Evolutionary conservation across 2,113 vertebrate genomes (phyloP).

Genomic region (Falcunculus frontatus): DNA sequence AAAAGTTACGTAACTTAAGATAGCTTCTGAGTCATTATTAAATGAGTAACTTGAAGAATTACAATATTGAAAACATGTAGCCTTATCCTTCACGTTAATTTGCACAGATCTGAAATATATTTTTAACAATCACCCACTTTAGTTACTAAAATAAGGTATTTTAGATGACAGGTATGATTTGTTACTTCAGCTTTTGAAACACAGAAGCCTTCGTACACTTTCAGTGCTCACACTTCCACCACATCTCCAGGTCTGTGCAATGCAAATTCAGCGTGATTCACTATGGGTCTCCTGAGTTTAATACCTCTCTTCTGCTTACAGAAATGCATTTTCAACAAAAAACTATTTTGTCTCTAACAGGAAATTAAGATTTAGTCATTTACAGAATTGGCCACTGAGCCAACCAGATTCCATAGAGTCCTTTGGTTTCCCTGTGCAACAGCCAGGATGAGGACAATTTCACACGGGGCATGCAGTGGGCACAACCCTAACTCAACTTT

Average conservation of each 20-base stretch:
- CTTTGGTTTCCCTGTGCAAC: background rate
- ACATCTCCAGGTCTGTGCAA: slow-evolving; percentile 50
- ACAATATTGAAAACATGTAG: background rate
- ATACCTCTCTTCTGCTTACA: slow-evolving; percentile 33
- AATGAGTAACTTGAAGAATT: slow-evolving; percentile 6
- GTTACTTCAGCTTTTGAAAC: slow-evolving; percentile 40
- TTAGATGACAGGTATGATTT: slow-evolving; percentile 36
- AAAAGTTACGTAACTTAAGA: slow-evolving; percentile 22
- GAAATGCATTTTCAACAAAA: slow-evolving; percentile 60
- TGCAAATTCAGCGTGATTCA: slow-evolving; percentile 46
- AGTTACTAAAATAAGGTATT: slow-evolving; percentile 63
- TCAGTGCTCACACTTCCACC: slow-evolving; percentile 8
- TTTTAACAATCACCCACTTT: slow-evolving; percentile 8
- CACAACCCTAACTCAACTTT: background rate
- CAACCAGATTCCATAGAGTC: slow-evolving; percentile 20
- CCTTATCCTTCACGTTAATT: background rate
- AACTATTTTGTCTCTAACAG: slow-evolving; percentile 43
- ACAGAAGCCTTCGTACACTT: background rate
- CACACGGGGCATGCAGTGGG: background rate
- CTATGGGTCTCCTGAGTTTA: slow-evolving; percentile 37
- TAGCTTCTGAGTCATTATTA: background rate
- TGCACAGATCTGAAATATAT: background rate
- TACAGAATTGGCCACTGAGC: slow-evolving; percentile 34
- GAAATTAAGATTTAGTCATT: slow-evolving; percentile 58
- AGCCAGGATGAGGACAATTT: slow-evolving; percentile 1